Evolutionary conservation across 2,113 vertebrate species (phyloP), one percentile per base, ranked within the genome.

Genomic region (Pseudorasbora parva): DNA sequence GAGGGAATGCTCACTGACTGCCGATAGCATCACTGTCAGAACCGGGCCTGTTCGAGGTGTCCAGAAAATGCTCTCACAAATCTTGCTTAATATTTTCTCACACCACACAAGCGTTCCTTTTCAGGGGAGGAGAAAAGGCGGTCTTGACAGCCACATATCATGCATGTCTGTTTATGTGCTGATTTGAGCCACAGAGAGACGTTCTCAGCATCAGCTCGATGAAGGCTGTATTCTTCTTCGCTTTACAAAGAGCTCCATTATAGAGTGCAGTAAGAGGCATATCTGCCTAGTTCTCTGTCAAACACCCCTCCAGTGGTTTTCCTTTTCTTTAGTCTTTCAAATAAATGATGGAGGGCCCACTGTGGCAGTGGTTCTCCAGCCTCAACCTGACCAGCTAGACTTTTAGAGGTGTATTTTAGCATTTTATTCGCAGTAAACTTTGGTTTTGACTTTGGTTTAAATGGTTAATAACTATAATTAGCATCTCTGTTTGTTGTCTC

Each of bases 171-270:
- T 60, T 23, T 86, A 83, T 47, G 82, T 77, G 82, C 54, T 43
- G 60, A 54, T 82, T 68, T 84, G 83, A 80, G 75, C 72, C 27
- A 77, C 82, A 75, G 69, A 71, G 86, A 83, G 88, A 88, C 78
- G 81, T 86, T 82, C 87, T 86, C 79, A 85, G 86, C 86, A 71
- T 87, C 83, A 84, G 81, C 85, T 49, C 49, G 77, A 90, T 88
- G 86, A 88, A 91, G 83, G 89, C 86, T 88, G 87, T 88, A 85
- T 91, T 92, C 90, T 90, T 91, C 86, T 86, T 62, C 78, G 78
- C 71, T 88, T 86, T 78, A 91, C 90, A 91, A 91, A 91, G 89
- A 87, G 78, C 30, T 77, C 86, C 78, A 91, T 89, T 91, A 91
- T 90, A 73, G 86, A 57, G 62, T 86, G 77, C 77, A 62, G 72